Evolutionary conservation across 2,113 vertebrate genomes (phyloP).

Genomic region (Scartelaos histophorus): DNA sequence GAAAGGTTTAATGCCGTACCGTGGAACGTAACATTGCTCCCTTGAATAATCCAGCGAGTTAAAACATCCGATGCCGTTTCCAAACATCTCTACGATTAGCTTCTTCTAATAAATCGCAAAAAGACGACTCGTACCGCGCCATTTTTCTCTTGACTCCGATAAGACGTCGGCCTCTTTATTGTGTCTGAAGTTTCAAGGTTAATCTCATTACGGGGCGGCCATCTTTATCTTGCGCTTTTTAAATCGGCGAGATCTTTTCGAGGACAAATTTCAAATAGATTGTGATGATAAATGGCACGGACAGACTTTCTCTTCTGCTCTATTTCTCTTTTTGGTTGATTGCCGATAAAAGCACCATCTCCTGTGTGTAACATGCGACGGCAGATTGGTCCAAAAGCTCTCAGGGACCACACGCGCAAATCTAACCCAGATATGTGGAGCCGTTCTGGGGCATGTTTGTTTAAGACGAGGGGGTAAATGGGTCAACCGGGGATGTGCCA

Average conservation of each 20-base stretch:
- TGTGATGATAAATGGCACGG: slow-evolving; percentile 10
- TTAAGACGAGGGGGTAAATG: slow-evolving; percentile 24
- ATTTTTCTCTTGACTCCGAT: no score
- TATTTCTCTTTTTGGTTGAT: slow-evolving; percentile 5
- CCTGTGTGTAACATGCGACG: not conserved
- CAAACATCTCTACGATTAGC: no score
- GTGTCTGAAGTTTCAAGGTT: slow-evolving; percentile 10
- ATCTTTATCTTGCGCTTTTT: not conserved
- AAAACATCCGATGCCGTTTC: no score
- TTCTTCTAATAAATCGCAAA: no score
- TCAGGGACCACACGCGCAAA: not conserved
- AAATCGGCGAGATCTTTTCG: not conserved
- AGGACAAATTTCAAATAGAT: slow-evolving; percentile 4
- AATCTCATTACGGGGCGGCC: slow-evolving; percentile 1
- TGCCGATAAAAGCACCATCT: not conserved
- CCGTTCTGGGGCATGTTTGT: slow-evolving; percentile 12
- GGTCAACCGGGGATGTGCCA: slow-evolving; percentile 1
- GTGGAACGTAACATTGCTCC: no score
- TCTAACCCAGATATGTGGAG: slow-evolving; percentile 4
- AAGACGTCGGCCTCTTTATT: no score
- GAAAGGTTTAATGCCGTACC: no score
- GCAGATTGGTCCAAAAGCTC: slow-evolving; percentile 10
- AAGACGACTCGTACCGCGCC: no score
- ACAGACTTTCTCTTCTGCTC: slow-evolving; percentile 13
- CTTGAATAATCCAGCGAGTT: no score